Evolutionary conservation across 2,888 invertebrate species (phyloP).

Genomic region (Sclerodermus sp.): DNA sequence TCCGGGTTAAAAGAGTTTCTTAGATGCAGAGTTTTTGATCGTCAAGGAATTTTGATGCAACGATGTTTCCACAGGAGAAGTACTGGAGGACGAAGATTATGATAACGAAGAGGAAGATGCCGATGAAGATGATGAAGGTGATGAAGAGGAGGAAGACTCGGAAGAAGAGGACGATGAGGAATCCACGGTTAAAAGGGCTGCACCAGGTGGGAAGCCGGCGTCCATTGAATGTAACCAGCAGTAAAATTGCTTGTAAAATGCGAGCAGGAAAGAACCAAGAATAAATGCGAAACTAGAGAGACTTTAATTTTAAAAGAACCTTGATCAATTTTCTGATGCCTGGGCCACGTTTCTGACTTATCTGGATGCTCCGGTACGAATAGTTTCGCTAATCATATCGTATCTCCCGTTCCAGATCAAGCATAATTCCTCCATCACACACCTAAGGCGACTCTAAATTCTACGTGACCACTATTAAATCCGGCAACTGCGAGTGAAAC

Average conservation of each 20-base stretch:
- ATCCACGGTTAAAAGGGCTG: conserved; percentile 58
- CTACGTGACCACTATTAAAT: conserved; percentile 29
- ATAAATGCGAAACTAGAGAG: too few species aligned
- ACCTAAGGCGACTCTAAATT: conserved; percentile 30
- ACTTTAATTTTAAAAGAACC: too few species aligned
- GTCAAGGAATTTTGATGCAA: too few species aligned
- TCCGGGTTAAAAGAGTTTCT: background rate
- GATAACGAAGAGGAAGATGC: conserved; percentile 69
- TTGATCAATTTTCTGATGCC: too few species aligned
- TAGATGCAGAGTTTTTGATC: too few species aligned
- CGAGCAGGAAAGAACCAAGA: too few species aligned
- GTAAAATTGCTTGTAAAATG: conserved; percentile 54
- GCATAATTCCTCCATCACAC: conserved; percentile 38
- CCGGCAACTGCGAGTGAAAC: conserved; percentile 24
- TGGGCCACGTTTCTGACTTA: too few species aligned
- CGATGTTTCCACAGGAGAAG: too few species aligned
- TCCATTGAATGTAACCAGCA: conserved; percentile 70
- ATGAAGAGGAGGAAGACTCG: conserved; percentile 52
- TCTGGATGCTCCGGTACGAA: background rate
- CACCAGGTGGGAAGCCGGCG: conserved; percentile 53
- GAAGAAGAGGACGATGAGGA: conserved; percentile 63
- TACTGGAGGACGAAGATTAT: conserved; percentile 76
- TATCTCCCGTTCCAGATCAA: conserved; percentile 53
- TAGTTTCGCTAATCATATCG: conserved; percentile 40
- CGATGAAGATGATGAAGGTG: conserved; percentile 44